Percentiles rank a stretch among this genome's conserved stretches.
Conservation (phyloP, 2,113 vertebrate species). For the Rhinichthys klamathensis region DNA sequence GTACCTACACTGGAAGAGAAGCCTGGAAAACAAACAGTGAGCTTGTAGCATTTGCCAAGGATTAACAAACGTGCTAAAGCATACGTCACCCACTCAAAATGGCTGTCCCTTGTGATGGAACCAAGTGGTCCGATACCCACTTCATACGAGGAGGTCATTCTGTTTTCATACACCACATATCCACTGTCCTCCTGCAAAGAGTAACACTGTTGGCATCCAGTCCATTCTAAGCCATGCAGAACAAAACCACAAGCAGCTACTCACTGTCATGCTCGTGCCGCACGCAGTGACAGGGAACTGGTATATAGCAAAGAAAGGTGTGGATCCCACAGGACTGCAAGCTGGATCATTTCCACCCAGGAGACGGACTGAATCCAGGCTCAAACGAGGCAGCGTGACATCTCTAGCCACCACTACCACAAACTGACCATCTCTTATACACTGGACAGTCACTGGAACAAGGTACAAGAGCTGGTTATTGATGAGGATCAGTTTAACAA, state of each 20-base stretch:
- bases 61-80: not conserved
- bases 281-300: slow-evolving; percentile 75
- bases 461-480: not conserved
- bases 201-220: not conserved
- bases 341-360: slow-evolving; percentile 39
- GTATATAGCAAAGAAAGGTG: slow-evolving; percentile 66
- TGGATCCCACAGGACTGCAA: slow-evolving; percentile 36
- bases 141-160: slow-evolving; percentile 70
- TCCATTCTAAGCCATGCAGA: not conserved
- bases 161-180: slow-evolving; percentile 71
- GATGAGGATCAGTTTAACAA: not conserved
- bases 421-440: slow-evolving; percentile 75
- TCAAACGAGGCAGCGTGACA: slow-evolving; percentile 65
- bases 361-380: slow-evolving; percentile 66
- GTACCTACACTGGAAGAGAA: slow-evolving; percentile 75
- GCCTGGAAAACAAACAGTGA: slow-evolving; percentile 47
- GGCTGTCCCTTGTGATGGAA: slow-evolving; percentile 75
- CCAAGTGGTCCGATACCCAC: slow-evolving; percentile 73
- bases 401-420: slow-evolving; percentile 71
- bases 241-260: not conserved
- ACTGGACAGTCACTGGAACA: slow-evolving; percentile 75
- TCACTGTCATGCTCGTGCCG: slow-evolving; percentile 66
- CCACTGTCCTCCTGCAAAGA: slow-evolving; percentile 51
- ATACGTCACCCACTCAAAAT: slow-evolving; percentile 71
- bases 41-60: not conserved